A percentile compares a stretch with the other conserved stretches of the same genome.
Evolutionary conservation across 2,888 invertebrate genomes (phyloP).

Genomic region (Spatulosminthurus flaviceps): DNA sequence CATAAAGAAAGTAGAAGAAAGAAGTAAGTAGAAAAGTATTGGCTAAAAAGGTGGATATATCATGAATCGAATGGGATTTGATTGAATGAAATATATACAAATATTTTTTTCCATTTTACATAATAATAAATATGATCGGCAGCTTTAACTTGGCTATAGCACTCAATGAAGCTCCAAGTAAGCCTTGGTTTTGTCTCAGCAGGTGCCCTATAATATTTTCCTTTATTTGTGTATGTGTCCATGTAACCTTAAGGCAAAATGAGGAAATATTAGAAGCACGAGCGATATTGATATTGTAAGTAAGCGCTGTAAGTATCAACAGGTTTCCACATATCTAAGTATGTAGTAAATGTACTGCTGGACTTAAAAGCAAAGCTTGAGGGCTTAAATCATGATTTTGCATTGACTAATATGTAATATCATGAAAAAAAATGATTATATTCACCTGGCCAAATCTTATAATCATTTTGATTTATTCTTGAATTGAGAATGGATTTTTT

Average conservation of each 20-base stretch:
- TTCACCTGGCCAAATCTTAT: background rate
- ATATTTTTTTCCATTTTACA: too few species aligned
- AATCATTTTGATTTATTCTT: conserved; percentile 7
- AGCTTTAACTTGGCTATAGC: background rate
- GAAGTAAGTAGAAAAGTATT: too few species aligned
- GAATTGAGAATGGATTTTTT: background rate
- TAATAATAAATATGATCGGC: too few species aligned
- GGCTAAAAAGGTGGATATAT: too few species aligned
- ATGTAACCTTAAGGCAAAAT: conserved; percentile 29
- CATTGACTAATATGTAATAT: background rate
- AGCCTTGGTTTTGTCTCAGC: conserved; percentile 6
- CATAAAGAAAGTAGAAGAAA: too few species aligned
- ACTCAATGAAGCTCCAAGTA: background rate
- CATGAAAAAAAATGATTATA: background rate
- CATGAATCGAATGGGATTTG: background rate
- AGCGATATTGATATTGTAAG: background rate
- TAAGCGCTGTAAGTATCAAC: background rate
- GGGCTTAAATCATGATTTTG: background rate
- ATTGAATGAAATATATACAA: too few species aligned
- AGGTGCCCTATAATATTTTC: background rate
- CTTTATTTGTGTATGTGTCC: too few species aligned
- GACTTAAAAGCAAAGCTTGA: background rate
- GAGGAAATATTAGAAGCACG: conserved; percentile 11
- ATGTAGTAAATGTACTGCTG: background rate
- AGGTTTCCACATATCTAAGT: too few species aligned